phyloP scores from a whole-genome alignment of 1,140 invertebrate genomes.

The Pogonognathellus flavescens region DNA sequence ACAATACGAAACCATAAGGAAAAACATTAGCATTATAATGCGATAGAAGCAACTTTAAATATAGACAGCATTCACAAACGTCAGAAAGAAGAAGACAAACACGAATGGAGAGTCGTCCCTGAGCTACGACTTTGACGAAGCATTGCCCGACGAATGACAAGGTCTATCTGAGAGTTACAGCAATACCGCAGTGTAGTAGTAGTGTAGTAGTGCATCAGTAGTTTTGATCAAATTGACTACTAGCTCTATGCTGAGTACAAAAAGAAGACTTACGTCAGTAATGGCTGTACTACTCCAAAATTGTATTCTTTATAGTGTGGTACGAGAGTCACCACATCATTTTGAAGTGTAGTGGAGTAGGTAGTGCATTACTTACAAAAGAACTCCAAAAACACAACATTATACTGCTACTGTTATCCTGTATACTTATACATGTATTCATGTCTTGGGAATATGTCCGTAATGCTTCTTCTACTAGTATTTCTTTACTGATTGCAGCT shows the following conservation, averaged over 20 bases:
- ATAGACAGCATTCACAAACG: not conserved
- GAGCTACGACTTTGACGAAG: constrained; percentile 33
- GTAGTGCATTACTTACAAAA: no score
- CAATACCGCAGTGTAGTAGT: not conserved
- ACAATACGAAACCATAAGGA: not conserved
- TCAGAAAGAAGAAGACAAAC: not conserved
- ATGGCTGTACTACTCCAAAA: no score
- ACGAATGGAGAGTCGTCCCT: constrained; percentile 19
- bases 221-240: not conserved
- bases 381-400: no score
- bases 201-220: constrained; percentile 4
- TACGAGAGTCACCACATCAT: no score
- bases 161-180: constrained; percentile 1
- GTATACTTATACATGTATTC: not conserved
- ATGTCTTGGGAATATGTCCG: not conserved
- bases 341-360: no score
- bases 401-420: not conserved
- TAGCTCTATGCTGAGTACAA: no score
- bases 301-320: no score
- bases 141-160: constrained; percentile 26
- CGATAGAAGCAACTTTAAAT: not conserved
- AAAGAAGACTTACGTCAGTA: no score
- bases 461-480: no score
- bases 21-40: constrained; percentile 20
- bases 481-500: not conserved